Evolutionary conservation across 2,797 vertebrate genomes (phyloP), one percentile per base, ranked within the genome.

Genomic region (Spheniscus humboldti): DNA sequence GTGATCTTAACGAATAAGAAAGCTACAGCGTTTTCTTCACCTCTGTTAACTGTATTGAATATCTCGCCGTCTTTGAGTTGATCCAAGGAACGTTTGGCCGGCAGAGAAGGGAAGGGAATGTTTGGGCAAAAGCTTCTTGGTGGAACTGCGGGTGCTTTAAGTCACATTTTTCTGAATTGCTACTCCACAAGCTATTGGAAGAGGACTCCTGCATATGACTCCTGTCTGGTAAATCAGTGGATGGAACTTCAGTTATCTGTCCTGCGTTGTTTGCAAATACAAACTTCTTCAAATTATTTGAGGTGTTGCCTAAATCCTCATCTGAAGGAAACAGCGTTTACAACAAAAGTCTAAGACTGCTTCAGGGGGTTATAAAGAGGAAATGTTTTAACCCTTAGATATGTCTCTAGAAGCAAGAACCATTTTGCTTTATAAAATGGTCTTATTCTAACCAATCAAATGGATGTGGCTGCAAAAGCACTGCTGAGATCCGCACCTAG

Each of bases 21-120:
- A 52, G 28, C 23, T 77, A n/a, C 19, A n/a, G 48, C 3, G 1
- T 5, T 59, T 77, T 31, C 56, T 90, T 63, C 16, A 43, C 8
- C 7, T 52, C n/a, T 50, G 13, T 59, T 76, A 22, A 37, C 11
- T 18, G 0, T 27, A 11, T 24, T 33, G 30, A 64, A 0, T 39
- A 31, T 41, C n/a, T 77, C 0, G 0, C 31, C 27, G 9, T 18
- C 12, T 1, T 0, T 33, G 62, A 78, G 37, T 5, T 59, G 19
- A 47, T 37, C 37, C 0, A 4, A 48, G 64, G 47, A 80, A 41
- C 2, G 1, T 55, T 52, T 68, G 27, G 13, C 23, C 53, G 27
- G 43, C 35, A 27, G 68, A 76, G n/a, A 91, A 69, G 5, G 15
- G 43, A 67, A 71, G 3, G 3, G 27, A 52, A 47, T 47, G 4